Evolutionary conservation across 2,113 vertebrate genomes (phyloP).

Genomic region (Epinephelus fuscoguttatus): DNA sequence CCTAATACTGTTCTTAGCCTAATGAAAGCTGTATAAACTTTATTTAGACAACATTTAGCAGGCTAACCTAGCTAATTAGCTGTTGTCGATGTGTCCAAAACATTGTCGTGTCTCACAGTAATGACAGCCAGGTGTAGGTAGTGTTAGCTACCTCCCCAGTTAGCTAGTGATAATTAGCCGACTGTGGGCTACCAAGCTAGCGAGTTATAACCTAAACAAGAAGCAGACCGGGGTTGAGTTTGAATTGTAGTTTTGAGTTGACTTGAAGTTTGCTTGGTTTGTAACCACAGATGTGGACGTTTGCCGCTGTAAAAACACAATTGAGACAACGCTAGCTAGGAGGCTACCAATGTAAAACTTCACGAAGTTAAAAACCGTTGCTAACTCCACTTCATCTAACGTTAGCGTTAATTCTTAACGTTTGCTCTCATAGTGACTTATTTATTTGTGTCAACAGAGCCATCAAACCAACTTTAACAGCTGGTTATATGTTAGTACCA

Average conservation of each 20-base stretch:
- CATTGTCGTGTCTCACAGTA: constrained; percentile 18
- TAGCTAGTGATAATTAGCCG: constrained; percentile 6
- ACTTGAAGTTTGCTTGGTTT: not conserved
- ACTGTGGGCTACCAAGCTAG: not conserved
- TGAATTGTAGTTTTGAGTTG: not conserved
- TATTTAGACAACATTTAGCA: constrained; percentile 6
- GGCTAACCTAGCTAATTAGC: constrained; percentile 42
- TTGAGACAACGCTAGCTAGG: constrained; percentile 16
- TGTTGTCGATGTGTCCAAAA: constrained; percentile 51
- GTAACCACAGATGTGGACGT: not conserved
- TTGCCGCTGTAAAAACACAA: not conserved
- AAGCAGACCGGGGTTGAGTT: not conserved
- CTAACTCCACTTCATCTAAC: not conserved
- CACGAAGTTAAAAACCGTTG: constrained; percentile 20
- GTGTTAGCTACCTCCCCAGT: constrained; percentile 40
- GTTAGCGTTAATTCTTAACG: not conserved
- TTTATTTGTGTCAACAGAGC: not conserved
- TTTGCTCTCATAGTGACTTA: not conserved
- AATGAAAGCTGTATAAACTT: constrained; percentile 42
- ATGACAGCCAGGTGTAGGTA: constrained; percentile 62
- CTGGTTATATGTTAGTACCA: not conserved
- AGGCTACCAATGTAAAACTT: constrained; percentile 45
- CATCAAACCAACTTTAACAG: not conserved
- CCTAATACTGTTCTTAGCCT: not conserved
- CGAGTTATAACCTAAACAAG: not conserved